phyloP scores from a whole-genome alignment of 2,113 vertebrate genomes.

The Pycnonotus jocosus region DNA sequence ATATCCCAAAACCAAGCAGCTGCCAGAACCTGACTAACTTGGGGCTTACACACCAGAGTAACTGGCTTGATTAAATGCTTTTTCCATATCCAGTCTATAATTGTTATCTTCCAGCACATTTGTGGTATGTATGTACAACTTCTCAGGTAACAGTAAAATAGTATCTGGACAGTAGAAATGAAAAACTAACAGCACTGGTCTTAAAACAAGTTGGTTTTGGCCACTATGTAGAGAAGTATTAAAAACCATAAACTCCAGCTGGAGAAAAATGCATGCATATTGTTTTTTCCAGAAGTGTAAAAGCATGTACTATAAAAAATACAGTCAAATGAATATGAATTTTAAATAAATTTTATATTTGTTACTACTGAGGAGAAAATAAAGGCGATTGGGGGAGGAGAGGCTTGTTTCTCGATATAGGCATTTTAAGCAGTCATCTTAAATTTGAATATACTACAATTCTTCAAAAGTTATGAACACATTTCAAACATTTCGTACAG shows the following conservation, averaged over 20 bases:
- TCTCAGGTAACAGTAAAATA: neutral
- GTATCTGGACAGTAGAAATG: neutral
- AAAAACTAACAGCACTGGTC: neutral
- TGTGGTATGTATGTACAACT: neutral
- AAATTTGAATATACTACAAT: neutral
- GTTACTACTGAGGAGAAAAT: neutral
- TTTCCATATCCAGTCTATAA: neutral
- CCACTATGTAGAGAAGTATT: neutral
- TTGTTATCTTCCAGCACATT: neutral
- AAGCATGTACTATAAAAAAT: neutral
- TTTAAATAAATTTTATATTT: neutral
- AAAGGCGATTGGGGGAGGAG: neutral
- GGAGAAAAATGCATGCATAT: neutral
- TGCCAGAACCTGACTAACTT: neutral
- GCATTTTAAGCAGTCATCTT: neutral
- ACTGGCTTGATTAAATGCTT: neutral
- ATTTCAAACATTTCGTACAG: neutral
- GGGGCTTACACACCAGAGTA: neutral
- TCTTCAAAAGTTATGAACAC: neutral
- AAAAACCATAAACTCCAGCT: neutral
- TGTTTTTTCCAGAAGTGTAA: neutral
- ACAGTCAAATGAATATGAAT: neutral
- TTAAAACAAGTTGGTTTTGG: neutral
- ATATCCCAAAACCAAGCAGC: neutral
- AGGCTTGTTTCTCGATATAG: neutral